A percentile compares a stretch with the other conserved stretches of the same genome.
Conservation (phyloP, 2,888 invertebrate species). For the Ashinkailepas kermadecensis region DNA sequence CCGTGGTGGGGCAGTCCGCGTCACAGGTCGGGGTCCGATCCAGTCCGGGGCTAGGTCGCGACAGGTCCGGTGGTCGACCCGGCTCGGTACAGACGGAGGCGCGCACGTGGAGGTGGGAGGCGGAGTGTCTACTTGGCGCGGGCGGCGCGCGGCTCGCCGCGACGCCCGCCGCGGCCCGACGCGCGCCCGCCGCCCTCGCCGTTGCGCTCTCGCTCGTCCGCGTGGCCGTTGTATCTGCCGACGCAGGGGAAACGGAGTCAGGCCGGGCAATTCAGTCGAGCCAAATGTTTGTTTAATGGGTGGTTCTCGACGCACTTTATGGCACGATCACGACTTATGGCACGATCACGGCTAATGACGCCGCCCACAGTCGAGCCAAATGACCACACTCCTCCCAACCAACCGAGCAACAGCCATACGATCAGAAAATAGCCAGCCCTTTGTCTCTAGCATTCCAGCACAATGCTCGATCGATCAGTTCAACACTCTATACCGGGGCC, state of each 20-base stretch:
- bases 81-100: slow-evolving; percentile 21
- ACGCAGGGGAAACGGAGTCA: not conserved
- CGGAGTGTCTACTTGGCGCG: not conserved
- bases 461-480: too few species aligned
- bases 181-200: not conserved
- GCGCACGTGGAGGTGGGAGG: slow-evolving; percentile 3
- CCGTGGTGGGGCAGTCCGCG: not conserved
- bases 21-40: not conserved
- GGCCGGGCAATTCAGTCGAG: too few species aligned
- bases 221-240: not conserved
- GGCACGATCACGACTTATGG: too few species aligned
- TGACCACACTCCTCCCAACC: too few species aligned
- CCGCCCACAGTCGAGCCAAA: too few species aligned
- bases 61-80: slow-evolving; percentile 15
- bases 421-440: too few species aligned
- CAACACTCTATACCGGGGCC: too few species aligned
- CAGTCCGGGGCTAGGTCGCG: slow-evolving; percentile 11
- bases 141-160: not conserved
- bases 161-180: not conserved
- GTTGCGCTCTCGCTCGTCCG: not conserved
- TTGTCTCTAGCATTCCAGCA: too few species aligned
- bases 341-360: too few species aligned
- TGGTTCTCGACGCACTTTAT: too few species aligned
- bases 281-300: too few species aligned
- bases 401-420: too few species aligned